Evolutionary conservation across 2,113 vertebrate species (phyloP).

Genomic region (Lepisosteus osseus): DNA sequence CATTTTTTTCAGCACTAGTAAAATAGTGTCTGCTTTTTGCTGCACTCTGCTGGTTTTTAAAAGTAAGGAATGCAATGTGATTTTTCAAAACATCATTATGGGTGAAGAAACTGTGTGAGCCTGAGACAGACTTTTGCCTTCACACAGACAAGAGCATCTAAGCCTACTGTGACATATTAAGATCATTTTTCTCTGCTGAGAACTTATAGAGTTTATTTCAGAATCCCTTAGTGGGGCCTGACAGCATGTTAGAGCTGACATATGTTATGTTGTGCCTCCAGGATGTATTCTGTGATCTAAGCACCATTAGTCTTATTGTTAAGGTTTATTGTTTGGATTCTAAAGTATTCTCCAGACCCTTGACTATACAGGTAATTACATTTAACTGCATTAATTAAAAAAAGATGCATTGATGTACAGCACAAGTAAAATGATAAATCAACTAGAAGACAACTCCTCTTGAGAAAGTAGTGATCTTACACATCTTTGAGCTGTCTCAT

Average conservation of each 20-base stretch:
- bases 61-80: conserved; percentile 40
- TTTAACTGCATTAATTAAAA: no score
- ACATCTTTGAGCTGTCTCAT: no score
- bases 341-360: not conserved
- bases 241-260: conserved; percentile 51
- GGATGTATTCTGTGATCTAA: conserved; percentile 59
- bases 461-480: no score
- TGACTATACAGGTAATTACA: no score
- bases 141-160: conserved; percentile 28
- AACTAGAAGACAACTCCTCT: conserved; percentile 3
- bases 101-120: conserved; percentile 26
- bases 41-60: conserved; percentile 43
- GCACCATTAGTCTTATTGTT: conserved; percentile 60
- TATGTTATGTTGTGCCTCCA: conserved; percentile 54
- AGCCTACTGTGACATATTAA: conserved; percentile 34
- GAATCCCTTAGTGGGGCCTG: conserved; percentile 48
- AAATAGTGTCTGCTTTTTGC: conserved; percentile 23
- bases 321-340: conserved; percentile 36
- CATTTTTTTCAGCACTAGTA: conserved; percentile 25
- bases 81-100: conserved; percentile 40
- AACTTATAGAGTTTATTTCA: conserved; percentile 35
- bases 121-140: conserved; percentile 22
- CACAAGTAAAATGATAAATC: not conserved
- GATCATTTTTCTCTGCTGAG: conserved; percentile 33
- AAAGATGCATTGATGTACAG: no score